Evolutionary conservation across 2,888 invertebrate genomes (phyloP), one percentile per base, ranked within the genome.

Genomic region (Epinotia brunnichana): DNA sequence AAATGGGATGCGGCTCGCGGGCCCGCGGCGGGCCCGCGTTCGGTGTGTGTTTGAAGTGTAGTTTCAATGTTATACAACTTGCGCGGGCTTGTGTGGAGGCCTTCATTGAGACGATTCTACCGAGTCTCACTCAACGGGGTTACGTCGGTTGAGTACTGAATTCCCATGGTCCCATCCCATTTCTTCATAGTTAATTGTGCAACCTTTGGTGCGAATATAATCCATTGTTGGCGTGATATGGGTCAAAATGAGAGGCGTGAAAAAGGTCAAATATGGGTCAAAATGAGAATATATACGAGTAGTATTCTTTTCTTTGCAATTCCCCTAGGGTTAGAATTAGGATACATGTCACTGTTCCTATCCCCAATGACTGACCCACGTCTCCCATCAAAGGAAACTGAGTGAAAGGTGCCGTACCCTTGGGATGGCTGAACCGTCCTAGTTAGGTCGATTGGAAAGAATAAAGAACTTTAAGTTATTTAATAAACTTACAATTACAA

Each of bases 281-380:
- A 44, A 44, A 15, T 44, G 15, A 1, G 35, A 35, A 35, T 35
- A 35, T 35, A n/a, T n/a, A n/a, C n/a, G n/a, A n/a, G n/a, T n/a
- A 44, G 15, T 15, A 4, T 54, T 21, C 5, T 44, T 11, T 29
- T 15, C 0, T 41, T 19, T 9, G 0, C 41, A 17, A 51, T 63
- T 63, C 53, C 63, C 35, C 63, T 53, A 19, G 3, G 63, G 63
- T 17, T 10, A 35, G 17, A 35, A 63, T 63, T 51, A 51, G 35
- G 51, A 54, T 54, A 24, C 53, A 53, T 29, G 19, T 41, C n/a
- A 57, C 56, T 1, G 13, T 60, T 41, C 15, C 15, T 61, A 61
- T 63, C 51, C 63, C 63, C 13, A 29, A 63, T 19, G 63, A 2
- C 51, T 17, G 51, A 53, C 63, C 63, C 51, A 35, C 53, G 63